Base-by-base conservation (phyloP, 1,140 invertebrate species). In the Matsumurasca onukii region DNA sequence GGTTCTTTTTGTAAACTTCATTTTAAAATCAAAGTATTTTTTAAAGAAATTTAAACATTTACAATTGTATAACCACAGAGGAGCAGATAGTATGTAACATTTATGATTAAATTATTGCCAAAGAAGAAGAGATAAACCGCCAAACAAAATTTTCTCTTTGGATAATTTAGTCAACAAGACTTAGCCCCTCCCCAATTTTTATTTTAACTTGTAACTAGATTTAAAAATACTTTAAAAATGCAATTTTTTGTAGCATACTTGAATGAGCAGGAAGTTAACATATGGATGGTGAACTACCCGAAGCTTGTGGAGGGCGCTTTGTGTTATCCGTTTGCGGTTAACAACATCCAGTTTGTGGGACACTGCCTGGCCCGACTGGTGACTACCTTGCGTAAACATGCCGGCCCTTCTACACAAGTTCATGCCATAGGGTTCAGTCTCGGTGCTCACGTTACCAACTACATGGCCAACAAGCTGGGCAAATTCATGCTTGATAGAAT, bases 361-460 rank as follows among this genome's bases (percentile, higher is more conserved):
- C 75, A 80, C 1, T 88, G 87, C 71, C 70, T 85, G 0, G 84
- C 85, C 0, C 82, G 85, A 62, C 66, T 76, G 1, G 45, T 62
- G 1, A 27, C 34, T 9, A 55, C 45, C 1, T n/a, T 31, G 5
- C 27, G 30, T 25, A 52, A 34, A 29, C 29, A 25, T 3, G n/a
- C n/a, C n/a, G 81, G 82, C 0, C 78, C 81, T 1, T 52, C 49
- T n/a, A 72, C 71, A 15, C 80, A 88, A 70, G 81, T 90, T 25
- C 89, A 90, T 72, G 74, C 88, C 1, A 84, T 90, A 39, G 89
- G 89, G 0, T 89, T 89, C 76, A 89, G 88, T 52, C 74, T 91
- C 20, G 89, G 89, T 3, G 85, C 85, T 1, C 86, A 88, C 51
- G 79, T 88, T 1, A 80, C 86, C 0, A 87, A 83, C 55, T 86